Evolutionary conservation across 1,140 invertebrate species (phyloP).

Genomic region (Papilio glaucus): DNA sequence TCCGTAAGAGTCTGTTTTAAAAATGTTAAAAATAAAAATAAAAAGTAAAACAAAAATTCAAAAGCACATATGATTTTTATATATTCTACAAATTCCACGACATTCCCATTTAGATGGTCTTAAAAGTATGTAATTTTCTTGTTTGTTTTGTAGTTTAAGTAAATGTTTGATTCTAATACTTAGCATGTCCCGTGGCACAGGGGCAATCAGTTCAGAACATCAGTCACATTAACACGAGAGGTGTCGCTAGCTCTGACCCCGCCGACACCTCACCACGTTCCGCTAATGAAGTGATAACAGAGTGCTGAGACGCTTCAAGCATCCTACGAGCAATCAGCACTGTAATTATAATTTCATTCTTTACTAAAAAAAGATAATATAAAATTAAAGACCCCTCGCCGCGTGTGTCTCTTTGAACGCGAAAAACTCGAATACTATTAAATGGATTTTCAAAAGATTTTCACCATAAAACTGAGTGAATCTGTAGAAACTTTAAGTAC

Average conservation of each 20-base stretch:
- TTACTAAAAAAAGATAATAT: background rate
- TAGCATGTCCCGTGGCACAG: constrained; percentile 42
- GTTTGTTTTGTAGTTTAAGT: background rate
- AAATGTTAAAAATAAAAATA: no score
- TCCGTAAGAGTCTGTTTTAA: no score
- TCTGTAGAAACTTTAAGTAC: no score
- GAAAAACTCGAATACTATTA: no score
- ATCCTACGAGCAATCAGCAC: background rate
- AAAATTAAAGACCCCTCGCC: background rate
- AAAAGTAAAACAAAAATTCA: no score
- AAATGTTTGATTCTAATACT: background rate
- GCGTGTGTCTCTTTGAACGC: no score
- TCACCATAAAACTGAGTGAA: no score
- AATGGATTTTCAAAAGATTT: no score
- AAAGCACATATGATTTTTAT: no score
- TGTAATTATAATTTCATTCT: background rate
- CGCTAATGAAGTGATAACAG: constrained; percentile 68
- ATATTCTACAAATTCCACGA: no score
- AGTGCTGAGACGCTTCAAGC: background rate
- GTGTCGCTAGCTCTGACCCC: constrained; percentile 51
- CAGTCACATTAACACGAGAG: constrained; percentile 69
- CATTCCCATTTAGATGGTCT: no score
- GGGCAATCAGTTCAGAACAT: constrained; percentile 64
- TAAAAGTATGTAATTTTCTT: background rate
- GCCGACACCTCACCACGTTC: constrained; percentile 44